A percentile compares a stretch with the other conserved stretches of the same genome.
These are phyloP conservation scores for Corbicula japonica DNA, from an alignment of 2,888 invertebrate genomes.

Conservation along the genomic window DNA sequence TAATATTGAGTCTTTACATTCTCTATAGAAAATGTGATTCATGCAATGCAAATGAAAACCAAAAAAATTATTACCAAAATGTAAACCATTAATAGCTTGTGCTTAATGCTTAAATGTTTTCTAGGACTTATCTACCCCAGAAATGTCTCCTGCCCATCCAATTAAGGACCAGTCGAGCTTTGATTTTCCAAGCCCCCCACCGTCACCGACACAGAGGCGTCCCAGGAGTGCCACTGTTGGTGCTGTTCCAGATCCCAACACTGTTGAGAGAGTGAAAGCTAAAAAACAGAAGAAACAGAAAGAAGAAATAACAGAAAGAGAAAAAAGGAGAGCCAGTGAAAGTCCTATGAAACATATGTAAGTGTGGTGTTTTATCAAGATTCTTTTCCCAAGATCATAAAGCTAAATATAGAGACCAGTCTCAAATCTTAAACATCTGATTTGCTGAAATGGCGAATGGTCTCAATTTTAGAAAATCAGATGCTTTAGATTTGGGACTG, in stretches of 20 bases:
- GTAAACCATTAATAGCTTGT: neutral
- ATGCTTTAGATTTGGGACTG: no score
- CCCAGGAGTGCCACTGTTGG: slow-evolving; percentile 81
- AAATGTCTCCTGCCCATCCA: slow-evolving; percentile 73
- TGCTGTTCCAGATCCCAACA: slow-evolving; percentile 68
- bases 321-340: slow-evolving; percentile 69
- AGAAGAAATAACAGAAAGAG: slow-evolving; percentile 59
- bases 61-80: neutral
- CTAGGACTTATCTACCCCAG: slow-evolving; percentile 76
- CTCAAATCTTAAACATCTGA: no score
- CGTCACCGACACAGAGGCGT: slow-evolving; percentile 70
- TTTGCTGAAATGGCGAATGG: no score
- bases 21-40: no score
- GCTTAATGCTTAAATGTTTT: no score
- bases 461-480: no score
- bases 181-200: slow-evolving; percentile 77
- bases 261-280: slow-evolving; percentile 47
- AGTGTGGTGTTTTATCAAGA: no score
- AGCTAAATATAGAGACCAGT: no score
- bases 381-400: no score
- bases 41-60: no score
- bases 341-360: slow-evolving; percentile 87
- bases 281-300: slow-evolving; percentile 47
- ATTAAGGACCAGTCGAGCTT: slow-evolving; percentile 74
- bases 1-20: no score